phyloP scores from a whole-genome alignment of 1,140 invertebrate genomes.

The Sarcophaga peregrina region DNA sequence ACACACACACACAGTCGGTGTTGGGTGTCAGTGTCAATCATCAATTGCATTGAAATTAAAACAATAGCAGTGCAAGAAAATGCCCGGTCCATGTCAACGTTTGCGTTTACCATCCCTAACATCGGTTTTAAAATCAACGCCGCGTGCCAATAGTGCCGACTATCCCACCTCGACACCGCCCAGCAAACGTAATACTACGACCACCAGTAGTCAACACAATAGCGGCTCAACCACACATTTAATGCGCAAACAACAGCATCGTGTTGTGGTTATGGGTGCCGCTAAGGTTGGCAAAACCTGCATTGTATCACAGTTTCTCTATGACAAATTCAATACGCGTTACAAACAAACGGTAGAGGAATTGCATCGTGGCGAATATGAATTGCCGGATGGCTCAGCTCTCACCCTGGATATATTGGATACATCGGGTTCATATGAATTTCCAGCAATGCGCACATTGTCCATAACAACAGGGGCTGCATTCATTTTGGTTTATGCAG shows the following conservation, averaged over 20 bases:
- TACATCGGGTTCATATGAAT: slow-evolving; percentile 71
- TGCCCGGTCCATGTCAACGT: slow-evolving; percentile 50
- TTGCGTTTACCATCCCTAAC: slow-evolving; percentile 56
- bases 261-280: slow-evolving; percentile 67
- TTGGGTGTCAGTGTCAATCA: not conserved
- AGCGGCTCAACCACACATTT: slow-evolving; percentile 10
- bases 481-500: slow-evolving; percentile 71
- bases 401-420: slow-evolving; percentile 70
- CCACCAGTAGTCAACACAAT: not conserved
- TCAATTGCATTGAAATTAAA: not conserved
- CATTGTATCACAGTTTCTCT: slow-evolving; percentile 74
- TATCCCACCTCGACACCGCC: slow-evolving; percentile 24
- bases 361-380: slow-evolving; percentile 70
- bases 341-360: slow-evolving; percentile 73
- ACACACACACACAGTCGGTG: not conserved
- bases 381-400: slow-evolving; percentile 63
- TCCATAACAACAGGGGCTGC: slow-evolving; percentile 71
- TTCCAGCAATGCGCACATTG: slow-evolving; percentile 73
- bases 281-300: slow-evolving; percentile 72
- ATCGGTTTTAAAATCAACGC: slow-evolving; percentile 42
- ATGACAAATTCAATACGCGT: slow-evolving; percentile 69
- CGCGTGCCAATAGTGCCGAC: slow-evolving; percentile 39
- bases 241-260: slow-evolving; percentile 59
- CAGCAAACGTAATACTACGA: not conserved
- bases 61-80: not conserved